Conservation (phyloP, 2,113 vertebrate species). For the Eulemur rufifrons region DNA sequence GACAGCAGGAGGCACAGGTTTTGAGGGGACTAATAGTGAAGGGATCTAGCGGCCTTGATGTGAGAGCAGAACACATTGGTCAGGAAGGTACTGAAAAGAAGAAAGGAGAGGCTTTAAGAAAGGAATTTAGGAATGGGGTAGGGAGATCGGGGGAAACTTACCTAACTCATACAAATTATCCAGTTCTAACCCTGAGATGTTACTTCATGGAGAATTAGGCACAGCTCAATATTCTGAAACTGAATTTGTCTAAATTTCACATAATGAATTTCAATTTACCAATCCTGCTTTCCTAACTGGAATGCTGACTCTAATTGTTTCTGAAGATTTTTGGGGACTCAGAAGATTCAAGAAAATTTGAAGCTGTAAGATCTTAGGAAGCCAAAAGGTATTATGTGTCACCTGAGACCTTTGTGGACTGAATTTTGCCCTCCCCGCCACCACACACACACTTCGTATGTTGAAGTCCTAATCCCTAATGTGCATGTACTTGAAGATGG, state of each 20-base stretch:
- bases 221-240: not conserved
- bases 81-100: not conserved
- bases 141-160: not conserved
- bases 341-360: not conserved
- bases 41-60: not conserved
- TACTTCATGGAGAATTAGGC: not conserved
- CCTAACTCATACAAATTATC: not conserved
- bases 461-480: not conserved
- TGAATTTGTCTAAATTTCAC: not conserved
- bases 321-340: not conserved
- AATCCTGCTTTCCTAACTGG: not conserved
- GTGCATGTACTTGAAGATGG: not conserved
- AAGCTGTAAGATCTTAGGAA: not conserved
- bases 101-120: not conserved
- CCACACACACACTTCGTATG: not conserved
- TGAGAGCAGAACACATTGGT: not conserved
- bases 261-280: not conserved
- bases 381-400: not conserved
- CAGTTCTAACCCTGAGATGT: not conserved
- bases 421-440: not conserved
- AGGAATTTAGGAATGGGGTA: not conserved
- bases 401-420: constrained; percentile 63
- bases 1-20: too few relatives aligned
- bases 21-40: not conserved
- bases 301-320: not conserved